Base-by-base conservation (phyloP, 2,113 vertebrate species). In the Ochotona curzoniae region DNA sequence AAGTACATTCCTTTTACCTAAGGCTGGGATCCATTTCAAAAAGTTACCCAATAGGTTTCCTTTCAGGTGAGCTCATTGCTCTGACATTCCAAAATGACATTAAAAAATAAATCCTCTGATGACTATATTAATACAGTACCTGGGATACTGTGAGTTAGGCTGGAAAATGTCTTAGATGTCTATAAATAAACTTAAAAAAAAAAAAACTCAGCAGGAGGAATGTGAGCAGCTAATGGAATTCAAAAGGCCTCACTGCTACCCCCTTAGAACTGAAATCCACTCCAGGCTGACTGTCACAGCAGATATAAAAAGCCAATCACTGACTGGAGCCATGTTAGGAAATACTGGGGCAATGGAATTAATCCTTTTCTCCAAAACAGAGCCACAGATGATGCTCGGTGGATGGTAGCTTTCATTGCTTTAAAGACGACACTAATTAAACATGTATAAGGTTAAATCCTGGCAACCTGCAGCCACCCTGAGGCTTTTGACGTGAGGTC, bases 171-270 rank as follows among this genome's bases (percentile, higher is more conserved):
- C 94, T 86, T 47, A 82, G 2, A 38, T 95, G 95, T 95, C 97
- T 96, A 98, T 97, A 98, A 98, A 97, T 75, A 98, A 96, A 70
- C 61, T 94, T 94, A 47, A 73, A 51, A 47, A 93, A 93, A 94
- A 91, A 94, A 83, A 54, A 71, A 60, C 14, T 0, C 96, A 91
- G 97, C 82, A 83, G 94, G 97, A 96, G 75, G 96, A 97, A 97
- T 83, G 83, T n/a, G 35, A 93, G 87, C 35, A 91, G 93, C 92
- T 96, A 71, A 96, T 75, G 96, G 90, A 96, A 96, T 88, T 95
- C 90, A 93, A 70, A 87, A 64, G 7, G 30, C 64, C 90, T 94
- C 32, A 57, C 23, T 81, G 90, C 96, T 89, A 47, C 75, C 66
- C 82, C 15, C 80, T 90, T 7, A 18, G 2, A 78, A 83, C 83